phyloP scores from a whole-genome alignment of 2,888 invertebrate genomes.

The Oligia strigilis region DNA sequence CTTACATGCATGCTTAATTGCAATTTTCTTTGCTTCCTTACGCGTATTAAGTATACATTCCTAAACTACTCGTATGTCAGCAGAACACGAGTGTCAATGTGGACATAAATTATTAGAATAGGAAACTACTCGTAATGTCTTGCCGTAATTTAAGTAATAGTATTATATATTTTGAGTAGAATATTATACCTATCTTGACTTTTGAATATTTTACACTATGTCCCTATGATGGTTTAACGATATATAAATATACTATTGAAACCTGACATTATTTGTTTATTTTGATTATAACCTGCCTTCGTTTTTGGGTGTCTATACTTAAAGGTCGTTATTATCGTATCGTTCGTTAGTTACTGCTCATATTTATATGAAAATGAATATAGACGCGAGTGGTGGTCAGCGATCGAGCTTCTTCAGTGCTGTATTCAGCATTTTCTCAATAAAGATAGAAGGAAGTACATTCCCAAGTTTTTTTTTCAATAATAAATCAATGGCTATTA shows the following conservation, averaged over 20 bases:
- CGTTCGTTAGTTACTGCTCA: constrained; percentile 19
- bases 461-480: constrained; percentile 64
- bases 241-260: constrained; percentile 53
- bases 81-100: background rate
- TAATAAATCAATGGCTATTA: constrained; percentile 56
- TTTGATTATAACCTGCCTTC: constrained; percentile 39
- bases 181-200: background rate
- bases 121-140: constrained; percentile 15
- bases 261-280: constrained; percentile 51
- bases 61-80: constrained; percentile 1
- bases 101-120: constrained; percentile 18
- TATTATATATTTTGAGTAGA: constrained; percentile 11
- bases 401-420: constrained; percentile 58
- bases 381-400: constrained; percentile 30
- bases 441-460: constrained; percentile 71
- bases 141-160: constrained; percentile 24
- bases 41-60: constrained; percentile 41
- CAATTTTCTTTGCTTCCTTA: constrained; percentile 1
- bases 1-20: background rate
- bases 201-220: constrained; percentile 28
- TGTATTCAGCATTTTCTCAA: constrained; percentile 54
- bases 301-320: constrained; percentile 1
- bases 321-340: constrained; percentile 17
- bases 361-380: constrained; percentile 6
- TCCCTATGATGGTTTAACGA: constrained; percentile 28